Evolutionary conservation across 2,888 invertebrate species (phyloP).

Genomic region (Andrena dorsata): DNA sequence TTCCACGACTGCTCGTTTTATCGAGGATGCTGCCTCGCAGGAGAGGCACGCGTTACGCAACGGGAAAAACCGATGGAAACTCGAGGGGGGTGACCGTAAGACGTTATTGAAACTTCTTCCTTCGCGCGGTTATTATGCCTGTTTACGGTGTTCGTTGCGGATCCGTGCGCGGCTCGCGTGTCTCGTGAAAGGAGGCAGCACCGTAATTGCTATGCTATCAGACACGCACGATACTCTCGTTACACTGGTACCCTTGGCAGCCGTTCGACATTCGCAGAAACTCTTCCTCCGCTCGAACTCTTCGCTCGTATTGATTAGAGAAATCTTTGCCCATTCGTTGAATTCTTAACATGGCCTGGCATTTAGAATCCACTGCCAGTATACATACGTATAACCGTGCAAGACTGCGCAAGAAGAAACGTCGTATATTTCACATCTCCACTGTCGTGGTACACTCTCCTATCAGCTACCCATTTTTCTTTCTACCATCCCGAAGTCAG

Average conservation of each 20-base stretch:
- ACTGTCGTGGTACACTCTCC: too few species aligned
- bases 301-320: neutral
- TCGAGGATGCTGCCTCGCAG: neutral
- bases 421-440: too few species aligned
- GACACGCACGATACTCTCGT: conserved; percentile 60
- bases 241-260: conserved; percentile 28
- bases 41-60: neutral
- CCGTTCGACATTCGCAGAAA: conserved; percentile 12
- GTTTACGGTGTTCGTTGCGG: conserved; percentile 27
- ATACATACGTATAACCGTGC: too few species aligned
- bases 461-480: neutral
- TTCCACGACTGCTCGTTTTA: neutral
- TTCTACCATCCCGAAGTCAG: neutral
- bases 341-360: neutral
- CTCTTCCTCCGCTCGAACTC: neutral
- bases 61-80: neutral
- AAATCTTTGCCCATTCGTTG: neutral
- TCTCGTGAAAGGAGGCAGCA: conserved; percentile 44
- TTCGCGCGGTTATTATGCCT: conserved; percentile 46
- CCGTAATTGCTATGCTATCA: conserved; percentile 56
- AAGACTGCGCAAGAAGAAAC: too few species aligned
- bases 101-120: conserved; percentile 35
- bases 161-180: conserved; percentile 43
- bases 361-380: neutral
- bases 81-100: neutral